Percentiles rank a stretch among this genome's conserved stretches.
Conservation (phyloP, 2,113 vertebrate genomes). For the Thermophis baileyi region DNA sequence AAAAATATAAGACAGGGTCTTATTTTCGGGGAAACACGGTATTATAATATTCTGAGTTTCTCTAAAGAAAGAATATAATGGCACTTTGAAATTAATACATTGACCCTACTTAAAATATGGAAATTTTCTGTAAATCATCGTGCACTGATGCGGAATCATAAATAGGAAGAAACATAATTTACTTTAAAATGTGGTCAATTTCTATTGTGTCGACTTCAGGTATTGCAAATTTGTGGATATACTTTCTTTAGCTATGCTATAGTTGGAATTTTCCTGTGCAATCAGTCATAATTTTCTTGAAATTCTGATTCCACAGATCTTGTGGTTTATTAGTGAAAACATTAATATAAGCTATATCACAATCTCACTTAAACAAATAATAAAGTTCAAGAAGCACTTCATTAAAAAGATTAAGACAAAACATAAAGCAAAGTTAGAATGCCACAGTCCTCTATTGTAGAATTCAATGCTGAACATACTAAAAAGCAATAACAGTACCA, state of each 20-base stretch:
- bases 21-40: too few species aligned
- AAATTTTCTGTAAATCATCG: neutral
- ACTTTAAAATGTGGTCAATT: neutral
- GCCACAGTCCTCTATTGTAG: neutral
- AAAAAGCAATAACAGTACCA: neutral
- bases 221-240: neutral
- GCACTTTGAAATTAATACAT: neutral
- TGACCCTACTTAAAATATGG: neutral
- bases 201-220: neutral
- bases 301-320: neutral
- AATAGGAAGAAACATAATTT: neutral
- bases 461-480: neutral
- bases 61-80: neutral
- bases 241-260: neutral
- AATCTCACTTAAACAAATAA: neutral
- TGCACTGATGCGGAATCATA: neutral
- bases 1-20: too few species aligned
- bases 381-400: neutral
- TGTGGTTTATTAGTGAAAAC: neutral
- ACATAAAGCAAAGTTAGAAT: neutral
- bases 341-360: neutral
- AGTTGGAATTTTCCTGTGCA: neutral
- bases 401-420: neutral
- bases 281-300: neutral
- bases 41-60: neutral